Evolutionary conservation across 2,797 vertebrate genomes (phyloP).

Genomic region (Ammospiza maritima): DNA sequence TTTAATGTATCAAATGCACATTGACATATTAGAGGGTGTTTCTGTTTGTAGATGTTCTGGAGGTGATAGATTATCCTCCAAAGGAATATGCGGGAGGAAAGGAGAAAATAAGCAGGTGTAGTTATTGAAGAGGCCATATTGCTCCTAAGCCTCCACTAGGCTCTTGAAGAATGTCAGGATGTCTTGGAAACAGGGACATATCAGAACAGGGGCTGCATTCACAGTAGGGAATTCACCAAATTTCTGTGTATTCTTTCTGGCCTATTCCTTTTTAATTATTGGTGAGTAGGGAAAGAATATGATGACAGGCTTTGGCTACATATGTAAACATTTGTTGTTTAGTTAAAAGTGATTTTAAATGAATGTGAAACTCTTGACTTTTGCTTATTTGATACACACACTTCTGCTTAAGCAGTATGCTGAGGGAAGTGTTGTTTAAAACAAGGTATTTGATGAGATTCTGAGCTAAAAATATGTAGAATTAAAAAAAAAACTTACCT

Average conservation of each 20-base stretch:
- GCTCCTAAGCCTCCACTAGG: background rate
- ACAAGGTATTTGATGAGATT: background rate
- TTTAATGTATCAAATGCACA: background rate
- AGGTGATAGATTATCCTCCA: background rate
- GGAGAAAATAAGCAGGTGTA: background rate
- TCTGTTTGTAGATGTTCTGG: background rate
- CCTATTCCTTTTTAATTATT: background rate
- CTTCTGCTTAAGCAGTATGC: background rate
- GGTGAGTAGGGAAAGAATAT: background rate
- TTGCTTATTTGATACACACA: background rate
- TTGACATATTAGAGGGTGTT: background rate
- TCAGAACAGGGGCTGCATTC: background rate
- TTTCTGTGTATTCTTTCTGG: background rate
- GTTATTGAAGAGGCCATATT: background rate
- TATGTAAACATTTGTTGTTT: background rate
- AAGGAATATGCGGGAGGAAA: background rate
- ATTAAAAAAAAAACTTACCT: background rate
- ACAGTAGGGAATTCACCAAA: background rate
- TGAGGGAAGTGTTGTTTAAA: background rate
- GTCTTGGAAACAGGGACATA: background rate
- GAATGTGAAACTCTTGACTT: background rate
- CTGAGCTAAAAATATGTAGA: background rate
- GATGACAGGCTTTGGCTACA: background rate
- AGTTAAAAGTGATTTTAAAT: background rate
- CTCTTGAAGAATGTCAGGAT: background rate